A percentile compares a stretch with the other conserved stretches of the same genome.
These are phyloP conservation scores for Ctenodactylus gundi DNA, from an alignment of 2,113 vertebrate species.

Conservation along the genomic window DNA sequence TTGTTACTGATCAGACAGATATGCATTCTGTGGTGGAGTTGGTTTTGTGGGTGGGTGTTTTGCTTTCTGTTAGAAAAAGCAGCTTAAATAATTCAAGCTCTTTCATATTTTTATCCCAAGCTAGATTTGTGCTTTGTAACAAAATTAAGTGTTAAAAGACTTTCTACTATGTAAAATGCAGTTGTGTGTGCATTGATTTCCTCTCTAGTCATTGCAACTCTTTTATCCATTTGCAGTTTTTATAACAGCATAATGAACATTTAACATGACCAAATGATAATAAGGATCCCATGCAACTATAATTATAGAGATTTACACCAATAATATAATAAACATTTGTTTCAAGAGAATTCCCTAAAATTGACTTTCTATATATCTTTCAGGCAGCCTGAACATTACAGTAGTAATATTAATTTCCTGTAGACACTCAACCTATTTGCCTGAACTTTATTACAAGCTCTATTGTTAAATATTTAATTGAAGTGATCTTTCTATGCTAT, in stretches of 20 bases:
- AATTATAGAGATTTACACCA: constrained; percentile 42
- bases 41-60: neutral
- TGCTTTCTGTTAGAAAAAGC: neutral
- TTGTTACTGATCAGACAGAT: constrained; percentile 81
- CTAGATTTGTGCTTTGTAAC: neutral
- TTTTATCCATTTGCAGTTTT: constrained; percentile 26
- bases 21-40: constrained; percentile 72
- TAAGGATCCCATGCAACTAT: neutral
- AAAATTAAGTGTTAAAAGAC: constrained; percentile 39
- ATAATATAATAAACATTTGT: constrained; percentile 14
- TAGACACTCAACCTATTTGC: neutral
- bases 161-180: neutral
- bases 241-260: neutral
- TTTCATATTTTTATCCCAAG: neutral
- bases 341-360: constrained; percentile 39
- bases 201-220: constrained; percentile 7
- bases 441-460: neutral
- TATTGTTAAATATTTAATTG: constrained; percentile 19
- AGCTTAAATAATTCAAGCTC: constrained; percentile 43
- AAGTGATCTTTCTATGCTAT: neutral
- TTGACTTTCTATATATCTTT: constrained; percentile 34
- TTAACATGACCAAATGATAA: constrained; percentile 20
- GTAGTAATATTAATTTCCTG: neutral
- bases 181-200: neutral
- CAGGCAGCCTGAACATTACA: neutral